Evolutionary conservation across 2,797 vertebrate species (phyloP).

Genomic region (Varecia variegata): DNA sequence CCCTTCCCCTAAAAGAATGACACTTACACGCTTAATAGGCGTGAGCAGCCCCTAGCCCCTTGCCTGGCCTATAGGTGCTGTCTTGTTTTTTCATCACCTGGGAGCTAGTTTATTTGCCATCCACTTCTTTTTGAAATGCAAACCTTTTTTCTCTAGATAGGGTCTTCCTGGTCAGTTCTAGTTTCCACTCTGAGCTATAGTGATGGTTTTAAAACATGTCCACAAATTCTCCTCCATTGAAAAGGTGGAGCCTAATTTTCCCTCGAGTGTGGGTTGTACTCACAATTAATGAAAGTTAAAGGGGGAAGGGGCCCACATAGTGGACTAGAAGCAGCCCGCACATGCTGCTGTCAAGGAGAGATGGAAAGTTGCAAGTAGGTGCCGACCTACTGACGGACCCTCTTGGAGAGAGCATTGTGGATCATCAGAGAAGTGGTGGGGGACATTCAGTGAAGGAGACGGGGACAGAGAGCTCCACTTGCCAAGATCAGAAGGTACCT

Average conservation of each 20-base stretch:
- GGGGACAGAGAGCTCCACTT: no score
- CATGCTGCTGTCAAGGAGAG: no score
- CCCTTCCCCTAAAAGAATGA: background rate
- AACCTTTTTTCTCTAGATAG: background rate
- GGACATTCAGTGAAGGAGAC: no score
- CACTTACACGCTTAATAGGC: background rate
- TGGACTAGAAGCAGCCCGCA: no score
- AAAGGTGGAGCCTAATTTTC: background rate
- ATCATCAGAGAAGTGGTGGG: no score
- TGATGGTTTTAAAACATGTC: background rate
- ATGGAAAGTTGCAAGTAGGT: no score
- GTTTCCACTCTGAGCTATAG: background rate
- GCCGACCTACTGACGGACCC: no score
- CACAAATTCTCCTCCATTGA: background rate
- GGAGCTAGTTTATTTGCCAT: background rate
- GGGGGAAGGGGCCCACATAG: no score
- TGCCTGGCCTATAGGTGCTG: background rate
- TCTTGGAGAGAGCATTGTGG: no score
- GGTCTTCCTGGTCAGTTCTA: background rate
- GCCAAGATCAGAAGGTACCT: no score
- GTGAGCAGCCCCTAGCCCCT: background rate
- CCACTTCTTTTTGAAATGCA: background rate
- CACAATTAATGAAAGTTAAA: background rate
- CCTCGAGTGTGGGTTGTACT: background rate
- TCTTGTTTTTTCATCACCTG: background rate